Conservation (phyloP, 1,140 invertebrate species). For the Cydia strobilella region DNA sequence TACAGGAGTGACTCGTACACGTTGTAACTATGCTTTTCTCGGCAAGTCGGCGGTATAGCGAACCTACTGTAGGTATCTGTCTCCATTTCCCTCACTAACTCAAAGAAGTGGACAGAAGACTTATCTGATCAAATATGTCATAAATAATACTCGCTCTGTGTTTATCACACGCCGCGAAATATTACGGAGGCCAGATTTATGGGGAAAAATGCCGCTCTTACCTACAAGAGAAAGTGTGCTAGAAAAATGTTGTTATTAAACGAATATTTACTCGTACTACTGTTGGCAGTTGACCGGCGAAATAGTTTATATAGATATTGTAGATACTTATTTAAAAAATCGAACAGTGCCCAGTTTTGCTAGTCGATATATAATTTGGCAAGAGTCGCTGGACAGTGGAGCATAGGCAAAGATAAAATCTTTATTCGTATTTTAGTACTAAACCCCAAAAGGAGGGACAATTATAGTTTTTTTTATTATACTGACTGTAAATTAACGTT, state of each 20-base stretch:
- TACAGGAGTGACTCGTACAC: too few species aligned
- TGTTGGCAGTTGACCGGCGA: background rate
- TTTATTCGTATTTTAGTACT: too few species aligned
- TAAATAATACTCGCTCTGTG: conserved; percentile 71
- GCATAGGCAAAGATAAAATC: too few species aligned
- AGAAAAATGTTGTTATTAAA: conserved; percentile 28
- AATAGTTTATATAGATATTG: background rate
- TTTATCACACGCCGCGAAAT: conserved; percentile 67
- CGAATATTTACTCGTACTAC: conserved; percentile 11
- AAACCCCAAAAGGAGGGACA: too few species aligned
- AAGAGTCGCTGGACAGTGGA: too few species aligned
- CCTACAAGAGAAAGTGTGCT: conserved; percentile 26
- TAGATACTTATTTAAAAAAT: too few species aligned
- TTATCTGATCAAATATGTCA: conserved; percentile 70
- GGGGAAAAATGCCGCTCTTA: conserved; percentile 39
- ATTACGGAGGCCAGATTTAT: conserved; percentile 65
- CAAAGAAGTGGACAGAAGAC: conserved; percentile 63
- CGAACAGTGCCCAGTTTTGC: too few species aligned
- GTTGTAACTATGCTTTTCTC: background rate
- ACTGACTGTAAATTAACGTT: too few species aligned
- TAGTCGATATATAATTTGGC: too few species aligned
- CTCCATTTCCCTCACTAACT: conserved; percentile 16
- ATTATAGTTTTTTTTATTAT: too few species aligned
- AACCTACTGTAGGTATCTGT: conserved; percentile 2
- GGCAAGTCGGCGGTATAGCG: background rate